These are phyloP conservation scores for Drymonia ruficornis DNA, from an alignment of 2,888 invertebrate genomes.

Conservation along the genomic window DNA sequence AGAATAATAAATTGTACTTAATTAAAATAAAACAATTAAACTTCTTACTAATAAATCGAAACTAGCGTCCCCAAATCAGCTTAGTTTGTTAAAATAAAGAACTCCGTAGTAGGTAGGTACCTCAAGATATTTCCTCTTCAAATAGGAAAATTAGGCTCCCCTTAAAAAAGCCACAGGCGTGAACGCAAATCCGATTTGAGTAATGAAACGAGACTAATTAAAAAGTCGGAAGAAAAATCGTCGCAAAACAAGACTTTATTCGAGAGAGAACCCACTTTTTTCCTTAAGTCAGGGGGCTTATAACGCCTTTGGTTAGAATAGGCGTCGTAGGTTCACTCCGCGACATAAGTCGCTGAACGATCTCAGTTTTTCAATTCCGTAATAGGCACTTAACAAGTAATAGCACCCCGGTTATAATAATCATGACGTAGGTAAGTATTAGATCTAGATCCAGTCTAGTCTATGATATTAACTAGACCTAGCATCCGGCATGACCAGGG, in stretches of 20 bases:
- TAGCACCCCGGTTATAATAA: neutral
- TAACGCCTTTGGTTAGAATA: slow-evolving; percentile 26
- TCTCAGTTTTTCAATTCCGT: no score
- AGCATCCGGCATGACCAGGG: no score
- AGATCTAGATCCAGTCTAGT: no score
- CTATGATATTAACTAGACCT: no score
- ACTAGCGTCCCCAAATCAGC: neutral
- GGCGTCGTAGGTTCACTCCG: slow-evolving; percentile 22
- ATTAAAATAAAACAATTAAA: no score
- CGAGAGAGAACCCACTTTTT: slow-evolving; percentile 50
- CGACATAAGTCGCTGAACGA: no score
- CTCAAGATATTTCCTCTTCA: slow-evolving; percentile 34
- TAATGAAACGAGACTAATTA: slow-evolving; percentile 75
- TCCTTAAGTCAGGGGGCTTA: slow-evolving; percentile 28
- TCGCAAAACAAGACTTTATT: slow-evolving; percentile 57
- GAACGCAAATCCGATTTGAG: slow-evolving; percentile 75
- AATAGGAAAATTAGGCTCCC: slow-evolving; percentile 56
- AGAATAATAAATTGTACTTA: no score
- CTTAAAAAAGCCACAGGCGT: slow-evolving; percentile 62
- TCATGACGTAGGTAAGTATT: neutral
- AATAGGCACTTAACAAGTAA: no score
- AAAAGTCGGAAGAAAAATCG: slow-evolving; percentile 66
- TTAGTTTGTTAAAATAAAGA: neutral
- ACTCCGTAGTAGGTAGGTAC: neutral
- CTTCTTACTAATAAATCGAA: no score